Conservation (phyloP, 2,888 invertebrate genomes). For the Drosophila rubida region DNA sequence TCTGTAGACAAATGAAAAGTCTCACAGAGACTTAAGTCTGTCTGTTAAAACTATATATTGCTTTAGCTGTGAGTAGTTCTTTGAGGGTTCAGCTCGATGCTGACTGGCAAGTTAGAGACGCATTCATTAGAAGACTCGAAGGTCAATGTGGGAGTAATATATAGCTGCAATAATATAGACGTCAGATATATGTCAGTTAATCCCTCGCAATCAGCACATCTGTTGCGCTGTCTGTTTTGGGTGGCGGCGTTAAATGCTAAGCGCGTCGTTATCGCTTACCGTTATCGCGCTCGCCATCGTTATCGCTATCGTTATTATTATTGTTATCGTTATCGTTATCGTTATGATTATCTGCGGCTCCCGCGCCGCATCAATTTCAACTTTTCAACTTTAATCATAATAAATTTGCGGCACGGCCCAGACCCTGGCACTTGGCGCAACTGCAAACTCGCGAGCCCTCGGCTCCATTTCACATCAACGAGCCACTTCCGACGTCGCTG, state of each 20-base stretch:
- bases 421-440: constrained; percentile 21
- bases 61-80: too few relatives aligned
- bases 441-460: constrained; percentile 30
- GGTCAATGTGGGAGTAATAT: too few relatives aligned
- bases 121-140: too few relatives aligned
- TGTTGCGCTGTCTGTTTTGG: background rate
- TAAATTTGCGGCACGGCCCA: constrained; percentile 75
- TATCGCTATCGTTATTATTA: constrained; percentile 28
- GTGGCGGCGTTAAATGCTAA: constrained; percentile 14
- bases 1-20: too few relatives aligned
- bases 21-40: too few relatives aligned
- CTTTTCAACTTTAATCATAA: constrained; percentile 79
- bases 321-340: background rate
- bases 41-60: too few relatives aligned
- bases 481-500: constrained; percentile 64
- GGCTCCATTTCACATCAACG: constrained; percentile 76
- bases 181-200: too few relatives aligned
- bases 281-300: constrained; percentile 24
- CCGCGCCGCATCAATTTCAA: constrained; percentile 69
- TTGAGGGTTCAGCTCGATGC: too few relatives aligned
- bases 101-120: too few relatives aligned
- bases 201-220: background rate
- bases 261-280: constrained; percentile 27
- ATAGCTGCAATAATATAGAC: too few relatives aligned
- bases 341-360: too few relatives aligned